These are phyloP conservation scores for Hyperoplus lanceolatus DNA, from an alignment of 2,797 vertebrate genomes.

Conservation along the genomic window DNA sequence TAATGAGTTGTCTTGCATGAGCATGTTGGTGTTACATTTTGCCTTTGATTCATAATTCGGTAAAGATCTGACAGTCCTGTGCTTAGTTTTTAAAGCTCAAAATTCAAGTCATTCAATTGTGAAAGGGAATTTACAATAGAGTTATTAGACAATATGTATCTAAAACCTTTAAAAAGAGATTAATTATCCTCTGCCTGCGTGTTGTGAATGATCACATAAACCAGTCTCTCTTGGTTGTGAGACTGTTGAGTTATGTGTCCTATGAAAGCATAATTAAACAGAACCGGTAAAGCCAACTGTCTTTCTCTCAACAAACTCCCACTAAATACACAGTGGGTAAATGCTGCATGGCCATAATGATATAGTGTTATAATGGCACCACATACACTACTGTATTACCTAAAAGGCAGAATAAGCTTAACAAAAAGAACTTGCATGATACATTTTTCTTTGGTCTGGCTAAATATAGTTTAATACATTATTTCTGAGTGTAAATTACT, in stretches of 20 bases:
- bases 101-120: neutral
- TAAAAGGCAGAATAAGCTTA: neutral
- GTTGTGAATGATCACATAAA: neutral
- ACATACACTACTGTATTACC: neutral
- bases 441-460: neutral
- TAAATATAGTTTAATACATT: neutral
- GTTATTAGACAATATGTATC: neutral
- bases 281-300: neutral
- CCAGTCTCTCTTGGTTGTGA: neutral
- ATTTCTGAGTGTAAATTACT: neutral
- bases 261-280: neutral
- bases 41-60: slow-evolving; percentile 11
- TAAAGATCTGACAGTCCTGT: neutral
- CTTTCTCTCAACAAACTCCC: neutral
- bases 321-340: neutral
- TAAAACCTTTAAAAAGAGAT: neutral
- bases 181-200: neutral
- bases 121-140: neutral
- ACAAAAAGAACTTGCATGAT: neutral
- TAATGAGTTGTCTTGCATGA: slow-evolving; percentile 6
- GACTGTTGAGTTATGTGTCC: neutral
- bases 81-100: neutral
- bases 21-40: slow-evolving; percentile 7
- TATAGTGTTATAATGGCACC: neutral
- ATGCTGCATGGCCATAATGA: neutral